These are phyloP conservation scores for Xestia ashworthii DNA, from an alignment of 2,888 invertebrate species.

Conservation along the genomic window DNA sequence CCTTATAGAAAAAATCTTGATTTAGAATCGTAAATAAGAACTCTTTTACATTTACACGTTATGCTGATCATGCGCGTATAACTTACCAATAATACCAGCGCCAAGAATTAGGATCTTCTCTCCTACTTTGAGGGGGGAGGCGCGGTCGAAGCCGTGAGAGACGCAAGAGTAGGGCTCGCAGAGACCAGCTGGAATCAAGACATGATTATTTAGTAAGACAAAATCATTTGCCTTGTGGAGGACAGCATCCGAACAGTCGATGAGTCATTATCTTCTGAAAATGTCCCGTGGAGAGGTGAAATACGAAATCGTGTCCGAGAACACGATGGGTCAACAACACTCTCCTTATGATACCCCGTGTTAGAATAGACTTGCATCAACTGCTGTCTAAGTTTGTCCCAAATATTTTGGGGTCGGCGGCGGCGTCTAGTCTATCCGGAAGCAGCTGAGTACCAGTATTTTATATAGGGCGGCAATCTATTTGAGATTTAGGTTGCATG, in stretches of 20 bases:
- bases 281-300: no score
- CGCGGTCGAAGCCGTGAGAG: slow-evolving; percentile 92
- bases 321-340: no score
- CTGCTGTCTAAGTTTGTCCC: not conserved
- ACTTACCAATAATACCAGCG: slow-evolving; percentile 93
- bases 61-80: no score
- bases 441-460: not conserved
- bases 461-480: not conserved
- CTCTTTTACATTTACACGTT: no score
- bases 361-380: no score
- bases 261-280: not conserved
- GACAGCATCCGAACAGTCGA: not conserved
- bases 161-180: slow-evolving; percentile 93
- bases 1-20: no score
- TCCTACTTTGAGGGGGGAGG: slow-evolving; percentile 91
- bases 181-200: slow-evolving; percentile 89
- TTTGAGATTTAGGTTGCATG: not conserved
- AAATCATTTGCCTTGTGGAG: not conserved
- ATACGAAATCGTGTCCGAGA: no score
- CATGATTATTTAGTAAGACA: not conserved
- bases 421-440: not conserved
- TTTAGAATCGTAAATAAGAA: no score
- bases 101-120: slow-evolving; percentile 92
- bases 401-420: not conserved
- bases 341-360: no score